Evolutionary conservation across 2,888 invertebrate species (phyloP), one percentile per base, ranked within the genome.

Genomic region (Phasia obesa): DNA sequence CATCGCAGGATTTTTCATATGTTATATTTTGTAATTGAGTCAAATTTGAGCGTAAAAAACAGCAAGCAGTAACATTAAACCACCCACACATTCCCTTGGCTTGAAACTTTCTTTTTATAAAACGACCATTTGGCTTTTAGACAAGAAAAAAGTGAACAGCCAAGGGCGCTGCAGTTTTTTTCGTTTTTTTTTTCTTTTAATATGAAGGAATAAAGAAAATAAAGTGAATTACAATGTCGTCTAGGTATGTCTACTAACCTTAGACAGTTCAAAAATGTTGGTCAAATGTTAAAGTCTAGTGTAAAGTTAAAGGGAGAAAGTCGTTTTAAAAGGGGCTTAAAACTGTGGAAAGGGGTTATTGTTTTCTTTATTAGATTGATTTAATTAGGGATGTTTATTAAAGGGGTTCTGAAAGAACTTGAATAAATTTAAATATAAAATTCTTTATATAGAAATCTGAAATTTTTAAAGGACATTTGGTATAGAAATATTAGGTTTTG

Each of bases 81-180:
- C 79, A 74, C 79, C 60, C 73, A 74, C 73, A 69, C 69, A 80
- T n/a, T n/a, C n/a, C 38, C 73, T 80, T 44, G 21, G 73, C 38
- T 53, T 60, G 21, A 55, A 31, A 67, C 53, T 59, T 80, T 60
- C 73, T 67, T 74, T 67, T 62, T 74, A 80, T 67, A 62, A 69
- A 60, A 60, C 51, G 42, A 65, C 69, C 57, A 64, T 49, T 74
- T 55, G 64, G 7, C 60, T 69, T 76, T 60, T 23, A 44, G 0
- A 42, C 4, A 17, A n/a, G 27, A n/a, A 21, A n/a, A n/a, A 35
- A 35, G 11, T 2, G 25, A 51, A 76, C 13, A 79, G 75, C 79
- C 79, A 83, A 83, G 75, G 79, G 83, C 75, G 79, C 79, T 79
- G 75, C 78, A 83, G 25, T 74, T 73, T 60, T 38, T 55, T 47